Percentiles rank a stretch among this genome's conserved stretches.
Evolutionary conservation across 2,797 vertebrate species (phyloP).

Genomic region (Leucoraja ocellata): DNA sequence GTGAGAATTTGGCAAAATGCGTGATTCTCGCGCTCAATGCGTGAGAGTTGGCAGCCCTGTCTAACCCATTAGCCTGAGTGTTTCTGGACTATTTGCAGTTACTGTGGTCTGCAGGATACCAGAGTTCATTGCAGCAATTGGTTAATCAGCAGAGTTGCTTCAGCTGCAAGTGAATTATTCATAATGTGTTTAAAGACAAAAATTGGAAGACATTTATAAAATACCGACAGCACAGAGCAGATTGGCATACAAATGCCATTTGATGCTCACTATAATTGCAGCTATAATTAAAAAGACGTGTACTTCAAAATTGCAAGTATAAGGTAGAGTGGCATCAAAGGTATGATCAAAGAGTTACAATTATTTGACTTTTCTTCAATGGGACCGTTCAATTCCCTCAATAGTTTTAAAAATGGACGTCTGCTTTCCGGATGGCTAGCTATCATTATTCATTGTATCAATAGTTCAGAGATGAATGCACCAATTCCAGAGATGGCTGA

Average conservation of each 20-base stretch:
- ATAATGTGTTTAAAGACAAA: background rate
- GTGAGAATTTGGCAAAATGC: too few relatives aligned
- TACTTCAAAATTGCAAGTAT: background rate
- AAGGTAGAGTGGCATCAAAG: background rate
- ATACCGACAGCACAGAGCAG: background rate
- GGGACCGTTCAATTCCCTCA: background rate
- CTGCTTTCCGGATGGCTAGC: background rate
- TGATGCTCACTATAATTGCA: background rate
- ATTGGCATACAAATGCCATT: background rate
- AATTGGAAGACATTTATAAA: too few relatives aligned
- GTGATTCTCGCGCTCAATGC: too few relatives aligned
- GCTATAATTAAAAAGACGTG: background rate
- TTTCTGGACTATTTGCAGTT: background rate
- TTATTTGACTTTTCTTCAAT: background rate
- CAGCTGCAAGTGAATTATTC: background rate
- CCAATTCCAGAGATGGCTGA: background rate
- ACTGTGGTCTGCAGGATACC: background rate
- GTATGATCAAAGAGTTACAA: background rate
- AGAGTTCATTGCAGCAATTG: background rate
- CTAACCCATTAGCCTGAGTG: background rate
- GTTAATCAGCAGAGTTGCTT: background rate
- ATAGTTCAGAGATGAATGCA: background rate
- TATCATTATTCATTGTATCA: background rate
- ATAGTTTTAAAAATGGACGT: background rate
- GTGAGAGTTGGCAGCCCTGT: too few relatives aligned